phyloP scores from a whole-genome alignment of 2,797 vertebrate species.

The Peromyscus melanophrys region DNA sequence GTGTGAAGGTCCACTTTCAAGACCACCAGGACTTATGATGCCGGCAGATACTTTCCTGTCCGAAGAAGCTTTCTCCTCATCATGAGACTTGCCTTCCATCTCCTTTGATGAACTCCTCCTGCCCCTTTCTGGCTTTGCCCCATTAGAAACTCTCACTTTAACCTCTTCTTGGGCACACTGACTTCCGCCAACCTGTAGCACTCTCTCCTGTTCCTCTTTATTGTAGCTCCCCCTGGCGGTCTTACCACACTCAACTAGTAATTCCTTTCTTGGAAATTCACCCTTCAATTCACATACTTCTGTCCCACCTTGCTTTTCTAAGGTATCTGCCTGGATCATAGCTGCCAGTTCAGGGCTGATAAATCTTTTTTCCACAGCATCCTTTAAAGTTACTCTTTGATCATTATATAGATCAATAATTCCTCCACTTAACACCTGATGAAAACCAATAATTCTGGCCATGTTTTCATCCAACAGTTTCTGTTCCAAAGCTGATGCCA shows the following conservation, averaged over 20 bases:
- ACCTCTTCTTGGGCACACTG: constrained; percentile 66
- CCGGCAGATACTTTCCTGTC: neutral
- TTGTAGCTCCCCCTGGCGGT: constrained; percentile 21
- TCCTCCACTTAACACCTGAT: constrained; percentile 92
- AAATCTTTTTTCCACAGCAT: constrained; percentile 90
- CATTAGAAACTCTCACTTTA: constrained; percentile 51
- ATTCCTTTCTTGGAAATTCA: constrained; percentile 50
- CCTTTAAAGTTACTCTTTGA: constrained; percentile 88
- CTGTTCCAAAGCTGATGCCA: constrained; percentile 91
- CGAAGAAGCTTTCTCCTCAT: neutral
- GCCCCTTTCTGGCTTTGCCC: neutral
- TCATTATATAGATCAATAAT: constrained; percentile 90
- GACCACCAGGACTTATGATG: neutral
- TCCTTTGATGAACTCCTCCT: neutral
- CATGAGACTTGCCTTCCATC: neutral
- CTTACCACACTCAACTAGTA: neutral
- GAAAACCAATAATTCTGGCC: constrained; percentile 90
- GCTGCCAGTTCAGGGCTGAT: constrained; percentile 90
- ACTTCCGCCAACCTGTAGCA: constrained; percentile 58
- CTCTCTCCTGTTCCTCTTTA: constrained; percentile 60
- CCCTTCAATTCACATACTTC: constrained; percentile 44
- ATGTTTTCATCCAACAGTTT: constrained; percentile 92
- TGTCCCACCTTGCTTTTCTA: constrained; percentile 15
- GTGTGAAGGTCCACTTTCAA: constrained; percentile 20
- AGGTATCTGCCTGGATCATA: constrained; percentile 84